Conservation (phyloP, 2,888 invertebrate species). For the Erebia ligea region DNA sequence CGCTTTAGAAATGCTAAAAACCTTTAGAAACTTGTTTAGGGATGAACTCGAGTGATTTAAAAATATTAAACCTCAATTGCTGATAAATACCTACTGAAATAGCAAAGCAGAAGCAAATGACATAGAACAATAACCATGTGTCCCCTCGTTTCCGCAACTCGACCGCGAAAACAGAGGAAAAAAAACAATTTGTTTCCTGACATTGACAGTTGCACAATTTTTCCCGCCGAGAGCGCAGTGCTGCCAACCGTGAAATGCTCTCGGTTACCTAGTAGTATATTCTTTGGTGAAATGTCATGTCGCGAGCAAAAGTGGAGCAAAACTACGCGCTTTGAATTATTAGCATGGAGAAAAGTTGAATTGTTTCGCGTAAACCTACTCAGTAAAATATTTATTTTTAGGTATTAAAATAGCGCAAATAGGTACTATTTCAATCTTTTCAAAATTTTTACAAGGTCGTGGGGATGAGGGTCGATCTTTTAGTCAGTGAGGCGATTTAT, state of each 20-base stretch:
- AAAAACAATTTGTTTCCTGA: slow-evolving; percentile 43
- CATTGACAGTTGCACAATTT: slow-evolving; percentile 66
- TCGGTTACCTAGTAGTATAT: no score
- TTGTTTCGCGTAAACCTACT: not conserved
- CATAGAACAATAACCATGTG: not conserved
- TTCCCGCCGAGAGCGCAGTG: slow-evolving; percentile 51
- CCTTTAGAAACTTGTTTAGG: no score
- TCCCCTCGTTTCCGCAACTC: slow-evolving; percentile 6
- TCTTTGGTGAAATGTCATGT: slow-evolving; percentile 45
- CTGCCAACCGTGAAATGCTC: slow-evolving; percentile 53
- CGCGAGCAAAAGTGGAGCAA: slow-evolving; percentile 26
- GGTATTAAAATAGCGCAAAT: no score
- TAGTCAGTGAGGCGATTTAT: no score
- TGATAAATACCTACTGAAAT: not conserved
- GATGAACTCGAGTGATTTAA: no score
- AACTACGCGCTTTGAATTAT: slow-evolving; percentile 20
- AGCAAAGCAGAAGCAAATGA: not conserved
- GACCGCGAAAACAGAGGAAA: slow-evolving; percentile 16
- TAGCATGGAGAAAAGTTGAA: not conserved
- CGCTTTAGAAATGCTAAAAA: no score
- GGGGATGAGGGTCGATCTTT: no score
- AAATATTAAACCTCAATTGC: no score
- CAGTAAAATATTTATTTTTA: no score
- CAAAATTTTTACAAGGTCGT: no score
- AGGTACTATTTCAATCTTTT: no score